These are phyloP conservation scores for Taenioides sp. DNA, from an alignment of 2,797 vertebrate species.

Conservation along the genomic window DNA sequence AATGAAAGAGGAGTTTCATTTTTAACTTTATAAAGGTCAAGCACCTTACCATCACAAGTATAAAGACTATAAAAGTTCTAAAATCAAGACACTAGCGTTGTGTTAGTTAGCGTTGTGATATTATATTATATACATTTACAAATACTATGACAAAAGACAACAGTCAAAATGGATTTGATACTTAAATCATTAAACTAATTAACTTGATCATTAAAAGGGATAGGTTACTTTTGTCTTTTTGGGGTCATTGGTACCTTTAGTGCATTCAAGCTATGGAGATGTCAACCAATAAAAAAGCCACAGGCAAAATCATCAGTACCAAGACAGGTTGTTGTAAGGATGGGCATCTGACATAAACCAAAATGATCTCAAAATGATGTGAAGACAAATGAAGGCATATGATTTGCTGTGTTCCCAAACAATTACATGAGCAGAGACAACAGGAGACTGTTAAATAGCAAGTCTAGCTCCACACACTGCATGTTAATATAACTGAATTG, in stretches of 20 bases:
- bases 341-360: not conserved
- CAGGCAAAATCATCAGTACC: not conserved
- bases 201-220: too few relatives aligned
- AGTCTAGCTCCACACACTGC: conserved; percentile 1
- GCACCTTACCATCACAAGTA: not conserved
- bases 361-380: not conserved
- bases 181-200: too few relatives aligned
- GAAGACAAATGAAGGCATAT: not conserved
- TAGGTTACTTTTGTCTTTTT: too few relatives aligned
- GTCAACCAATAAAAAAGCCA: not conserved
- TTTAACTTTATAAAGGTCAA: not conserved
- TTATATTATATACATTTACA: not conserved
- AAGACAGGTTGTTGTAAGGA: not conserved
- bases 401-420: not conserved
- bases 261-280: not conserved
- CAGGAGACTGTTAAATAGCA: not conserved
- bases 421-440: not conserved
- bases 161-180: too few relatives aligned
- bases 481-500: conserved; percentile 9
- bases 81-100: not conserved
- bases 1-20: not conserved
- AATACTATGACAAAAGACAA: not conserved
- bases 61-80: not conserved
- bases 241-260: too few relatives aligned
- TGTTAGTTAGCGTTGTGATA: not conserved